phyloP scores from a whole-genome alignment of 2,888 invertebrate genomes.

The Drosophila aldrichi region DNA sequence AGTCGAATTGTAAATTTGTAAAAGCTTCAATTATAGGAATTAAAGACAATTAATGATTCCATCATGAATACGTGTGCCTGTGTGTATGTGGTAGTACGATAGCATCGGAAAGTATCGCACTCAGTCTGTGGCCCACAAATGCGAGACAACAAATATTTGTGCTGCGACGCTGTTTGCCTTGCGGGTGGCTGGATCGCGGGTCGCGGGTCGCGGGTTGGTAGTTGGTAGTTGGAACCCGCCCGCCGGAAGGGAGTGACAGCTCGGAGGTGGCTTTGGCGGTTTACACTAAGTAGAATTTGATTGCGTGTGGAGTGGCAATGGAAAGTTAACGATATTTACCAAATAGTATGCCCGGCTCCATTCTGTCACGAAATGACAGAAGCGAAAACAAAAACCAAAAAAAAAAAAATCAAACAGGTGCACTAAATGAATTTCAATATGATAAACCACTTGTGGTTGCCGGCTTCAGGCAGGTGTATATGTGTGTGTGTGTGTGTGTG shows the following conservation, averaged over 20 bases:
- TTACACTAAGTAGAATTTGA: slow-evolving; percentile 63
- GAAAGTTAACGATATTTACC: slow-evolving; percentile 79
- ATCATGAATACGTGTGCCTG: too few relatives aligned
- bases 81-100: neutral
- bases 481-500: too few relatives aligned
- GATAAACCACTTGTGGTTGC: slow-evolving; percentile 83
- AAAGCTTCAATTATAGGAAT: neutral
- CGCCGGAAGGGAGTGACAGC: neutral
- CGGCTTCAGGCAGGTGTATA: slow-evolving; percentile 17
- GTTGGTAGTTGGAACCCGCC: neutral
- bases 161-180: slow-evolving; percentile 3
- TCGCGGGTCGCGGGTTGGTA: too few relatives aligned
- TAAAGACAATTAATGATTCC: neutral
- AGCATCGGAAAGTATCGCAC: slow-evolving; percentile 2
- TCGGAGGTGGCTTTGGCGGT: slow-evolving; percentile 20
- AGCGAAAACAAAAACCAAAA: neutral
- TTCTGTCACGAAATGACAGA: slow-evolving; percentile 27
- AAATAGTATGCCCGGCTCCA: slow-evolving; percentile 61
- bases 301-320: slow-evolving; percentile 70
- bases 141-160: slow-evolving; percentile 40
- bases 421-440: slow-evolving; percentile 82
- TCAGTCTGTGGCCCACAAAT: slow-evolving; percentile 8
- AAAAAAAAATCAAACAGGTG: slow-evolving; percentile 83
- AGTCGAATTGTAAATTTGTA: neutral
- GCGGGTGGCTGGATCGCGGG: neutral